phyloP scores from a whole-genome alignment of 2,797 vertebrate genomes.

The Poeciliopsis turneri region DNA sequence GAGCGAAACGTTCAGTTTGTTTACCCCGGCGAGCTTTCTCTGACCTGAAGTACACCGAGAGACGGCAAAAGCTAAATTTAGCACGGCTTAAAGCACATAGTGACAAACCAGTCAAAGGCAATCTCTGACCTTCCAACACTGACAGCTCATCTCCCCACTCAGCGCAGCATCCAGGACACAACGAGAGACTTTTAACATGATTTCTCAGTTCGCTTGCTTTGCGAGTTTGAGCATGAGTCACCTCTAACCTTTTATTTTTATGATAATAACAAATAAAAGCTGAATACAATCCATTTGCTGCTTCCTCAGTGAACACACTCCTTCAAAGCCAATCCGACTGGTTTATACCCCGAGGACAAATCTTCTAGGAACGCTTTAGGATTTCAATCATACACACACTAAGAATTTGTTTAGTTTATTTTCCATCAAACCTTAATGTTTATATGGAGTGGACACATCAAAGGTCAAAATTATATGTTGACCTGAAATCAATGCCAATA shows the following conservation, averaged over 20 bases:
- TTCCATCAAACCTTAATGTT: too few relatives aligned
- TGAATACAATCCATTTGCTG: conserved; percentile 17
- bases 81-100: conserved; percentile 79
- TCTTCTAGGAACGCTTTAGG: conserved; percentile 15
- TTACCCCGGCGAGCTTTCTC: conserved; percentile 46
- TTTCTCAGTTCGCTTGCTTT: conserved; percentile 36
- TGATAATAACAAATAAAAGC: conserved; percentile 4
- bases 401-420: too few relatives aligned
- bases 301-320: not conserved
- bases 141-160: conserved; percentile 68
- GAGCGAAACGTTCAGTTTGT: conserved; percentile 35
- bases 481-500: too few relatives aligned
- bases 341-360: not conserved
- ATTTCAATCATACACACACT: not conserved
- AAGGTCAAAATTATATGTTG: too few relatives aligned
- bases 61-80: conserved; percentile 75
- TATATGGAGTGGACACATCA: too few relatives aligned
- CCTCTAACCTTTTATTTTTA: conserved; percentile 19
- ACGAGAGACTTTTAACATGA: conserved; percentile 44
- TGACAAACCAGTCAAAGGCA: conserved; percentile 74
- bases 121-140: conserved; percentile 72
- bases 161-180: conserved; percentile 53
- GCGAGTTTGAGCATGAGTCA: conserved; percentile 22
- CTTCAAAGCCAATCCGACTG: conserved; percentile 2
- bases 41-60: conserved; percentile 72